A percentile compares a stretch with the other conserved stretches of the same genome.
These are phyloP conservation scores for Zonotrichia leucophrys DNA, from an alignment of 2,113 vertebrate species.

Conservation along the genomic window DNA sequence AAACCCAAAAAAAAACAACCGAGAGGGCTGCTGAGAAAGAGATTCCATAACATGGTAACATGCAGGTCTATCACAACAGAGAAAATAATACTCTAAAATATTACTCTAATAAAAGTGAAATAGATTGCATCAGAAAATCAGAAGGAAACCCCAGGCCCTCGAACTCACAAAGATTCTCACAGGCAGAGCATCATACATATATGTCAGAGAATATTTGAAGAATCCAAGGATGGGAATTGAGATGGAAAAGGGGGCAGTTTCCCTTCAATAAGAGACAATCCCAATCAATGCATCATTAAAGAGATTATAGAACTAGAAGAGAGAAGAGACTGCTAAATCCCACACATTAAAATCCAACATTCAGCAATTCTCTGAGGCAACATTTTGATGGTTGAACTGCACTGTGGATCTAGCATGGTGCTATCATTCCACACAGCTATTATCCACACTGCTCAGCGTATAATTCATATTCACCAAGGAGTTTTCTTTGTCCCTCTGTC, in stretches of 20 bases:
- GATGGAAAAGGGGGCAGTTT: not conserved
- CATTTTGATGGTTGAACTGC: not conserved
- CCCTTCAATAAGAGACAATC: not conserved
- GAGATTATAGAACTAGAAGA: not conserved
- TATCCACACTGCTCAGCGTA: not conserved
- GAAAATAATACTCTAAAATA: not conserved
- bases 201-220: not conserved
- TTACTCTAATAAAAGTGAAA: not conserved
- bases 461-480: not conserved
- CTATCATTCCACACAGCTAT: not conserved
- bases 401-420: not conserved
- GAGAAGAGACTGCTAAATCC: not conserved
- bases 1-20: not conserved
- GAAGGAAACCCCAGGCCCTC: not conserved
- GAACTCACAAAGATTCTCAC: not conserved
- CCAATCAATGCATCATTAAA: not conserved
- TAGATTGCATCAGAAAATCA: not conserved
- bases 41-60: not conserved
- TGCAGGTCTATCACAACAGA: not conserved
- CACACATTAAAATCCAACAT: not conserved
- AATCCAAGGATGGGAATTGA: not conserved
- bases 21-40: not conserved
- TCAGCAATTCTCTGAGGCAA: not conserved
- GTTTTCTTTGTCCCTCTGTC: not conserved
- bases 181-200: not conserved